Evolutionary conservation across 2,113 vertebrate species (phyloP).

Genomic region (Microcebus griseorufus): DNA sequence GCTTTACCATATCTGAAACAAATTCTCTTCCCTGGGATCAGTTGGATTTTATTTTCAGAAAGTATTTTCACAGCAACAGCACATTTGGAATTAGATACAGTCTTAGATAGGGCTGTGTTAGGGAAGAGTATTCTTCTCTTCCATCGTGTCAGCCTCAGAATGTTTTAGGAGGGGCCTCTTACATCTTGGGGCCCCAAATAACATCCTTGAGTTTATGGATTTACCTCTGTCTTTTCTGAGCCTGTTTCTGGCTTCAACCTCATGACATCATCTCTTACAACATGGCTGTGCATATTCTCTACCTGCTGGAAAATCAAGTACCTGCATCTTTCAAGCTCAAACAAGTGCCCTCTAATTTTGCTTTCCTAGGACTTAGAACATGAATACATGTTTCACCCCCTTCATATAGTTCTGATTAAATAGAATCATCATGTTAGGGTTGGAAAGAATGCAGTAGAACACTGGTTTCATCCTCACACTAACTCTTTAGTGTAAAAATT

Average conservation of each 20-base stretch:
- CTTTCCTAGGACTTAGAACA: neutral
- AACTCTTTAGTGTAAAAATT: neutral
- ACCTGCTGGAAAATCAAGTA: neutral
- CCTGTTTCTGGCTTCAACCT: neutral
- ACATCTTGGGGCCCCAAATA: neutral
- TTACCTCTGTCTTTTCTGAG: neutral
- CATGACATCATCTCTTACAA: neutral
- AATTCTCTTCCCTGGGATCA: neutral
- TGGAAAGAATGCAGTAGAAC: neutral
- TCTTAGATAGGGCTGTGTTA: neutral
- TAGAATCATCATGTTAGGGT: neutral
- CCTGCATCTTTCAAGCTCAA: neutral
- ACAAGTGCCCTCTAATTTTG: neutral
- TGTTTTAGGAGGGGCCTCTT: neutral
- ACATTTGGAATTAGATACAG: neutral
- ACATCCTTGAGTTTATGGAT: neutral
- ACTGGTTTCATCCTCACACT: neutral
- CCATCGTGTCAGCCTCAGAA: neutral
- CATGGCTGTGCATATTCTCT: neutral
- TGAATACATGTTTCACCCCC: neutral
- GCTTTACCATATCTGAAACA: neutral
- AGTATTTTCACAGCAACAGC: neutral
- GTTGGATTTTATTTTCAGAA: constrained; percentile 50
- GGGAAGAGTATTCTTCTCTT: neutral
- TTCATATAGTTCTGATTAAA: neutral